Percentiles rank a stretch among this genome's conserved stretches.
Conservation (phyloP, 1,140 invertebrate genomes). For the Drosophila takahashii region DNA sequence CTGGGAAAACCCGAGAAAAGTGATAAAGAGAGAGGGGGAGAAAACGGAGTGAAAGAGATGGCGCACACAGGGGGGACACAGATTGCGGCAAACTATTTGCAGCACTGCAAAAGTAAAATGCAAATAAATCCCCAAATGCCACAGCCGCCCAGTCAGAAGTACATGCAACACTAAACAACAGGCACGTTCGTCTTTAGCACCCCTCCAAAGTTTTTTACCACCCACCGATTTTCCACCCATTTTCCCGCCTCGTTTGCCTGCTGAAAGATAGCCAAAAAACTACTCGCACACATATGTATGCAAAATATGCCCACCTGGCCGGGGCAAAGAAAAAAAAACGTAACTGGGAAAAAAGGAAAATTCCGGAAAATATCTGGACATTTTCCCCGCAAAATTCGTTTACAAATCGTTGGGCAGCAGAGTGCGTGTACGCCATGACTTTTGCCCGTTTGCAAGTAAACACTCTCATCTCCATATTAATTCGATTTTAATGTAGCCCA, state of each 20-base stretch:
- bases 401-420: constrained; percentile 36
- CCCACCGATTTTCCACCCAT: constrained; percentile 33
- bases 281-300: constrained; percentile 42
- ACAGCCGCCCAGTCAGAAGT: constrained; percentile 36
- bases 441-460: constrained; percentile 10
- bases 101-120: constrained; percentile 66
- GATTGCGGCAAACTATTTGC: constrained; percentile 79
- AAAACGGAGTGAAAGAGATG: background rate
- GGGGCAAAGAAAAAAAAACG: constrained; percentile 7
- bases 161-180: constrained; percentile 72
- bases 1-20: constrained; percentile 7
- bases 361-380: constrained; percentile 30
- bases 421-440: constrained; percentile 14
- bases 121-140: constrained; percentile 79
- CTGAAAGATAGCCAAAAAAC: constrained; percentile 60
- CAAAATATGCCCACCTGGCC: constrained; percentile 62
- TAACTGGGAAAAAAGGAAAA: constrained; percentile 2
- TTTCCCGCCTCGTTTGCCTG: constrained; percentile 67
- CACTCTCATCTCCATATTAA: constrained; percentile 20
- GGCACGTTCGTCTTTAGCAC: constrained; percentile 52
- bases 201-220: background rate
- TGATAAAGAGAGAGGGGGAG: background rate
- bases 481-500: constrained; percentile 29
- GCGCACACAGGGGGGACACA: constrained; percentile 45
- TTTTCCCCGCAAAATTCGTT: constrained; percentile 26